A percentile compares a stretch with the other conserved stretches of the same genome.
Conservation (phyloP, 2,888 invertebrate species). For the Shargacucullia verbasci region DNA sequence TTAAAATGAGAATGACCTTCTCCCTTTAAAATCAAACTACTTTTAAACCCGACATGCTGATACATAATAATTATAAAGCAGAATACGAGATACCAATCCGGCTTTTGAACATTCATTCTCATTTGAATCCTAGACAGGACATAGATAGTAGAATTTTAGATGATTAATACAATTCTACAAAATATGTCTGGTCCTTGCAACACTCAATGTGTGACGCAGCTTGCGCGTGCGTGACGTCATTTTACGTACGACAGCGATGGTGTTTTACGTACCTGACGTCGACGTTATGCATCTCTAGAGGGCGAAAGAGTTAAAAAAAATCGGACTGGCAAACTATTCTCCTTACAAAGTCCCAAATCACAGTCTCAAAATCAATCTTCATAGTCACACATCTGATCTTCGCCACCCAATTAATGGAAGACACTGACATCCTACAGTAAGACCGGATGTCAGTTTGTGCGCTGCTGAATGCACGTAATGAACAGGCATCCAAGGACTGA, state of each 20-base stretch:
- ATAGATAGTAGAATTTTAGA: conserved; percentile 27
- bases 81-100: conserved; percentile 40
- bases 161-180: conserved; percentile 29
- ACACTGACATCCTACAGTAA: too few species aligned
- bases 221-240: conserved; percentile 52
- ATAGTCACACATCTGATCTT: too few species aligned
- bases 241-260: conserved; percentile 51
- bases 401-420: too few species aligned
- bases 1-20: conserved; percentile 86
- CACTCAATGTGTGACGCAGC: conserved; percentile 51
- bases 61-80: conserved; percentile 51
- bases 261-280: conserved; percentile 22
- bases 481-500: too few species aligned
- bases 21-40: conserved; percentile 67
- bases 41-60: conserved; percentile 63
- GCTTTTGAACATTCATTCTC: conserved; percentile 75
- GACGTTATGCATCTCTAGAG: conserved; percentile 1
- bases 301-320: conserved; percentile 2
- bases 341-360: too few species aligned
- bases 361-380: too few species aligned
- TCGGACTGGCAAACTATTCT: background rate
- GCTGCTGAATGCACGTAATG: too few species aligned
- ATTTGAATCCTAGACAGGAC: conserved; percentile 82
- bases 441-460: too few species aligned
- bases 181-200: conserved; percentile 40